A percentile compares a stretch with the other conserved stretches of the same genome.
Evolutionary conservation across 2,113 vertebrate genomes (phyloP).

Genomic region (Zosterops pallidus): DNA sequence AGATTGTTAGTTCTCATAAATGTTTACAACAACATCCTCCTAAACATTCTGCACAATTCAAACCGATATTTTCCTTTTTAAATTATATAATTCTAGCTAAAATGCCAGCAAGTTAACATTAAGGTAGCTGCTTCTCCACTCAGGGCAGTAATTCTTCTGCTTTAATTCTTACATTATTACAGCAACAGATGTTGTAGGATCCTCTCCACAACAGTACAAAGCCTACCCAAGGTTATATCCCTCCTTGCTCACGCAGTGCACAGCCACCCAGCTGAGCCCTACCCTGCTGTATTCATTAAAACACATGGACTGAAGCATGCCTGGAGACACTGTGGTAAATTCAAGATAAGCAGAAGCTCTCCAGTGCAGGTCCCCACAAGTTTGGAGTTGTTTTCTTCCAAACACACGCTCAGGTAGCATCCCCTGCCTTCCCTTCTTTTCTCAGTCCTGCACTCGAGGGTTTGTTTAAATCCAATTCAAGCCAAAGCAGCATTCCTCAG

Average conservation of each 20-base stretch:
- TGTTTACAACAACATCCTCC: background rate
- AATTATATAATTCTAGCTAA: background rate
- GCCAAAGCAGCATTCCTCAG: background rate
- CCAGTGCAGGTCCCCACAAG: background rate
- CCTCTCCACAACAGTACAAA: background rate
- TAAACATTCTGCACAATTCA: background rate
- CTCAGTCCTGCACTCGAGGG: background rate
- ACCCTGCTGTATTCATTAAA: background rate
- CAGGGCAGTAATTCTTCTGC: background rate
- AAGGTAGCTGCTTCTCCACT: background rate
- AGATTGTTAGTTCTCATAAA: background rate
- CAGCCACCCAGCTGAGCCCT: constrained; percentile 14
- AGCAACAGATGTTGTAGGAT: background rate
- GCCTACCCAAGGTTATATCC: background rate
- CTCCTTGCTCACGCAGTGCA: background rate
- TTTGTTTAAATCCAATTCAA: background rate
- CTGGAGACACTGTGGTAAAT: background rate
- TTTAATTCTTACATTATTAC: background rate
- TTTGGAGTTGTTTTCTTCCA: background rate
- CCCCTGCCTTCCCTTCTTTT: background rate
- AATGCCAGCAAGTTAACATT: background rate
- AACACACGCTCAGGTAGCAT: background rate
- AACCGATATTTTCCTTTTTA: background rate
- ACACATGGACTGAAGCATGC: background rate
- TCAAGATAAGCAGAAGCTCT: background rate